Base-by-base conservation (phyloP, 2,797 vertebrate genomes). In the Ctenopoma kingsleyae region DNA sequence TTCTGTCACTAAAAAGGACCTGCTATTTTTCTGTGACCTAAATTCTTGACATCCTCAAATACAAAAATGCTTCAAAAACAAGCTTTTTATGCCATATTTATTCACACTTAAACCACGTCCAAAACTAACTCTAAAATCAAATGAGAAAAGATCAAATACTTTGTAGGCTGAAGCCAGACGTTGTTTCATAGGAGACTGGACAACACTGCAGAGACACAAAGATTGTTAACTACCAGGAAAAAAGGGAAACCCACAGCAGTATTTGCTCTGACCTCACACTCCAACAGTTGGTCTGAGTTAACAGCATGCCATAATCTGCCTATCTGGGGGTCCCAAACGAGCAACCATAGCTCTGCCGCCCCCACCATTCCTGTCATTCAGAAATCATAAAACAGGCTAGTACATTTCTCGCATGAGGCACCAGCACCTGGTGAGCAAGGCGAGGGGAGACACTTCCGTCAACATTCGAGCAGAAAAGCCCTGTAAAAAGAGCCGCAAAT, bases 401-500 rank as follows among this genome's bases (percentile, higher is more conserved):
- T 38, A 19, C 73, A 79, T 76, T 85, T 87, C 76, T 76, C 67
- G 60, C 49, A 57, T 80, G 67, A 86, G 54, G 52, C 62, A 55
- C 62, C 69, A 65, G 71, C 88, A 90, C 88, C 87, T 89, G 89
- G 84, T 75, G 81, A 59, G 27, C 52, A 1, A 16, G 35, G 57
- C 35, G 5, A 68, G 67, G 76, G 86, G 88, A 73, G 67, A 86
- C 84, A 89, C 90, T 87, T 91, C 84, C 85, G 63, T 60, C 63
- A 22, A 82, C 54, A 36, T 61, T 51, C 2, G 27, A 60, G 70
- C 74, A 27, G 47, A 79, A 80, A 75, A 83, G 40, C 15, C 85
- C 87, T 62, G 66, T 90, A 81, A 90, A 92, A 87, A 62, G 65
- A 81, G 56, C 80, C 78, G 6, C 85, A 91, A 91, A 83, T 78